Percentiles rank a stretch among this genome's conserved stretches.
Evolutionary conservation across 2,113 vertebrate genomes (phyloP).

Genomic region (Phaetusa simplex): DNA sequence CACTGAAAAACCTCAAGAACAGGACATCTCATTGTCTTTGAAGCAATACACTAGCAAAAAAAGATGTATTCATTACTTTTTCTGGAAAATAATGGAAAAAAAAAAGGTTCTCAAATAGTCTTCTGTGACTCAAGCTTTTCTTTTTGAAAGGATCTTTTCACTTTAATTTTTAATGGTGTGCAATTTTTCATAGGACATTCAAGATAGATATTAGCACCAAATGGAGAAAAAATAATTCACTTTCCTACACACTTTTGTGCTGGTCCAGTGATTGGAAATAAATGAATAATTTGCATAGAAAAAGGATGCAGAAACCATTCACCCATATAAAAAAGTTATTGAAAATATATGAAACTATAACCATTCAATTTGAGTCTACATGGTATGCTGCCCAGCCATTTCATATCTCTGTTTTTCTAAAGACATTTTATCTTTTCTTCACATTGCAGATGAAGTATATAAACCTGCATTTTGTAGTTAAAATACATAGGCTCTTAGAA

Average conservation of each 20-base stretch:
- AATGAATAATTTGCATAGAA: conserved; percentile 42
- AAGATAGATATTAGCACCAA: not conserved
- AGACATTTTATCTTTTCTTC: not conserved
- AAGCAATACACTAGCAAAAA: not conserved
- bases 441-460: not conserved
- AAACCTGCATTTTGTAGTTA: not conserved
- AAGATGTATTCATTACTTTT: rapidly evolving
- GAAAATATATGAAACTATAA: conserved; percentile 42
- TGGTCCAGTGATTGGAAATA: conserved; percentile 10
- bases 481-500: not conserved
- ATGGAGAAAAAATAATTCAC: not conserved
- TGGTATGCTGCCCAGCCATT: not conserved
- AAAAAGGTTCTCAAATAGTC: not conserved
- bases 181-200: not conserved
- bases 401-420: not conserved
- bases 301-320: conserved; percentile 27
- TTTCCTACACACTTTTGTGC: not conserved
- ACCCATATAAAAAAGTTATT: conserved; percentile 9
- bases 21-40: not conserved
- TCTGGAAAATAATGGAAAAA: not conserved
- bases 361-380: conserved; percentile 18
- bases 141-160: not conserved
- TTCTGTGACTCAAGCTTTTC: not conserved
- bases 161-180: not conserved
- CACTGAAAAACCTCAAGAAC: not conserved